Evolutionary conservation across 2,797 vertebrate species (phyloP).

Genomic region (Cyprinodon diabolis): DNA sequence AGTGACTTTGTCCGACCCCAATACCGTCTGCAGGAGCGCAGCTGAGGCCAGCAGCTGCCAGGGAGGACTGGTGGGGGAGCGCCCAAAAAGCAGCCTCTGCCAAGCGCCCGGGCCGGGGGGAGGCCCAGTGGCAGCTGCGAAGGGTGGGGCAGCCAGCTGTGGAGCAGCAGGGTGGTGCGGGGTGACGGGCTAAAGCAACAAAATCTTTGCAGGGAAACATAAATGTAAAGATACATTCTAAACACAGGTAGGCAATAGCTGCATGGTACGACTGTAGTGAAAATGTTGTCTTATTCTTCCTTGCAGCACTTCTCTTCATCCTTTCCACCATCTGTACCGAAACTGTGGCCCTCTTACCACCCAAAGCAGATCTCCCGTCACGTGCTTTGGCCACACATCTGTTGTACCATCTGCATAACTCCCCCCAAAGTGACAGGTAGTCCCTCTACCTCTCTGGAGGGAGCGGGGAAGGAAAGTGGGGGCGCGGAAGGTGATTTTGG

Average conservation of each 20-base stretch:
- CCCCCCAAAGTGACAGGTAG: slow-evolving; percentile 82
- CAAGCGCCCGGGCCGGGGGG: slow-evolving; percentile 78
- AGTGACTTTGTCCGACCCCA: slow-evolving; percentile 85
- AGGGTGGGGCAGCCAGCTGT: slow-evolving; percentile 84
- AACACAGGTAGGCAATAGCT: slow-evolving; percentile 30
- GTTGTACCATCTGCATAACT: slow-evolving; percentile 80
- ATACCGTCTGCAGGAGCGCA: slow-evolving; percentile 78
- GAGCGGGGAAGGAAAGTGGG: slow-evolving; percentile 61
- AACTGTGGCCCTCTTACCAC: slow-evolving; percentile 65
- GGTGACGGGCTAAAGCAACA: slow-evolving; percentile 74
- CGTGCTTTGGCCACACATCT: slow-evolving; percentile 82
- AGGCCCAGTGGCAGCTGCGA: slow-evolving; percentile 85
- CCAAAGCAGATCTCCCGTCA: slow-evolving; percentile 68
- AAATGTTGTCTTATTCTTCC: slow-evolving; percentile 10
- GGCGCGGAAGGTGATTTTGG: slow-evolving; percentile 74
- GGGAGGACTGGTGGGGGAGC: slow-evolving; percentile 81
- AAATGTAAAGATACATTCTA: slow-evolving; percentile 33
- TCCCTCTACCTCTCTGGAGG: slow-evolving; percentile 76
- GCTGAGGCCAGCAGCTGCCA: slow-evolving; percentile 82
- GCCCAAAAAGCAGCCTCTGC: slow-evolving; percentile 78
- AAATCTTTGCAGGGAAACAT: slow-evolving; percentile 60
- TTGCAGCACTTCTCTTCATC: slow-evolving; percentile 14
- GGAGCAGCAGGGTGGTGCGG: slow-evolving; percentile 82
- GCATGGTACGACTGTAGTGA: slow-evolving; percentile 4
- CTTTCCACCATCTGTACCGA: slow-evolving; percentile 35